phyloP scores from a whole-genome alignment of 2,888 invertebrate genomes.

The Thymelicus sylvestris region DNA sequence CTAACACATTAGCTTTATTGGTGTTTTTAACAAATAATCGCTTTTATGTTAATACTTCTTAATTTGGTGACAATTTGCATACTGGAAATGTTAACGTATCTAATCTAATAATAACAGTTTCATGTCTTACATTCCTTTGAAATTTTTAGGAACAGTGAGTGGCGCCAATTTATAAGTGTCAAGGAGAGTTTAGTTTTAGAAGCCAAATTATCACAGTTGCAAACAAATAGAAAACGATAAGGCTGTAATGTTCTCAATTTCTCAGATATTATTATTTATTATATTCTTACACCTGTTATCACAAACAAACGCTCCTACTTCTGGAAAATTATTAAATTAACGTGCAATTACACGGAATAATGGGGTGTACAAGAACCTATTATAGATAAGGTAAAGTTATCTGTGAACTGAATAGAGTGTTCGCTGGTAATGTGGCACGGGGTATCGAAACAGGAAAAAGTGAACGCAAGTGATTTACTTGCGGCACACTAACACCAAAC shows the following conservation, averaged over 20 bases:
- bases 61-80: background rate
- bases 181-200: too few relatives aligned
- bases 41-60: background rate
- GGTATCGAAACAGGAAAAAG: slow-evolving; percentile 38
- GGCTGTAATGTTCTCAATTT: background rate
- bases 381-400: slow-evolving; percentile 33
- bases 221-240: background rate
- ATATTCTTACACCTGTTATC: background rate
- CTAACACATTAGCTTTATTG: slow-evolving; percentile 30
- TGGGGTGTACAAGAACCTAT: slow-evolving; percentile 21
- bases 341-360: slow-evolving; percentile 29
- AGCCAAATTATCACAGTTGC: too few relatives aligned
- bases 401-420: slow-evolving; percentile 17
- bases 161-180: background rate
- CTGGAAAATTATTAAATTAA: slow-evolving; percentile 22
- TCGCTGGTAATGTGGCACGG: slow-evolving; percentile 22
- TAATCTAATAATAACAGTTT: background rate
- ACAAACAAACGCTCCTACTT: background rate
- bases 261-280: background rate
- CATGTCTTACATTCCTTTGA: background rate
- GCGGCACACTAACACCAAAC: slow-evolving; percentile 41
- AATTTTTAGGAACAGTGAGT: background rate
- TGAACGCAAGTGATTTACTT: slow-evolving; percentile 33
- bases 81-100: background rate
- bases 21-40: slow-evolving; percentile 7